These are phyloP conservation scores for Scaptomyza hsui DNA, from an alignment of 1,140 invertebrate species.

Conservation along the genomic window DNA sequence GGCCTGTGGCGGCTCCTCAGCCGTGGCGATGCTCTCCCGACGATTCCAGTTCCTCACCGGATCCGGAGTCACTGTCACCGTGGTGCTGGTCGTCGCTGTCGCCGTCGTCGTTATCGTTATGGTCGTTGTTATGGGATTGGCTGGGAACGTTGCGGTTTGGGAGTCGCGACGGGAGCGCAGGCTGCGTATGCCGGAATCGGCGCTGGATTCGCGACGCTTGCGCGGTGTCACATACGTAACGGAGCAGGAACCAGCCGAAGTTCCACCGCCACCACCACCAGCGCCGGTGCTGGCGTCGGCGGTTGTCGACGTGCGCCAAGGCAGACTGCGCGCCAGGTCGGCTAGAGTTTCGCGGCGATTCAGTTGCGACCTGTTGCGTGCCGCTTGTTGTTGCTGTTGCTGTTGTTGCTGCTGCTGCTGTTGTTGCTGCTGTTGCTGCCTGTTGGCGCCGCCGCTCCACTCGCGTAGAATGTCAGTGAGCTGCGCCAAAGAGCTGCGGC, in stretches of 20 bases:
- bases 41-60: conserved; percentile 89
- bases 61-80: conserved; percentile 82
- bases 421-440: conserved; percentile 65
- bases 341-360: conserved; percentile 93
- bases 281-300: conserved; percentile 84
- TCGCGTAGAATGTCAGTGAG: conserved; percentile 93
- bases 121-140: too few species aligned
- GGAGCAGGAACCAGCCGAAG: conserved; percentile 1
- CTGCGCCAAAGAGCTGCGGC: conserved; percentile 93
- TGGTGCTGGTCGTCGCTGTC: too few species aligned
- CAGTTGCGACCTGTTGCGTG: conserved; percentile 87
- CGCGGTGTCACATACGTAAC: conserved; percentile 85
- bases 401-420: conserved; percentile 56
- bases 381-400: conserved; percentile 56
- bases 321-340: conserved; percentile 90
- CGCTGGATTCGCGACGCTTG: conserved; percentile 91
- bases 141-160: conserved; percentile 83
- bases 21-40: conserved; percentile 84
- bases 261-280: conserved; percentile 54
- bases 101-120: too few species aligned
- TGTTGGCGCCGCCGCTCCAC: conserved; percentile 90
- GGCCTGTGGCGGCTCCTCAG: conserved; percentile 62
- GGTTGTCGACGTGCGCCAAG: conserved; percentile 88
- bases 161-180: conserved; percentile 90
- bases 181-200: conserved; percentile 92